Evolutionary conservation across 2,888 invertebrate species (phyloP), one percentile per base, ranked within the genome.

Genomic region (Pogonocherus hispidulus): DNA sequence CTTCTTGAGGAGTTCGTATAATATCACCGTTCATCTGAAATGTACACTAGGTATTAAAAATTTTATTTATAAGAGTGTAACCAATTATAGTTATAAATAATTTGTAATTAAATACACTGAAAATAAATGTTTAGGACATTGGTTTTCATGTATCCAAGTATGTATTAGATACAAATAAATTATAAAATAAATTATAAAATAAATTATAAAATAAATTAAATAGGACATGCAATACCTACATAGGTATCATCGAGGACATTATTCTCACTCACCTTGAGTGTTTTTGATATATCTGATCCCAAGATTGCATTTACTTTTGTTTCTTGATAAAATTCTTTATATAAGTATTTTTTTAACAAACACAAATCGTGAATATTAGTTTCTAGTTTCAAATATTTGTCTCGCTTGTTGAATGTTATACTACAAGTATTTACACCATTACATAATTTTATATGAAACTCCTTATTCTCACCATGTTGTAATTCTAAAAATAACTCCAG

Each of bases 271-370:
- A 6, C 47, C 19, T 47, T 19, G 5, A 47, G 8, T 19, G 18
- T 47, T 47, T 47, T 47, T 19, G 19, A 2, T 0, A 14, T 5
- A 14, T 37, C 20, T 35, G 55, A 20, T 27, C 16, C n/a, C 4
- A 22, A 16, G 1, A 3, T 16, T 16, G 3, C 14, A 1, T 57
- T 3, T 8, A 16, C 44, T n/a, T 27, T 4, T 18, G 32, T 20
- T 20, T 62, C 16, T n/a, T 56, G 9, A 51, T 65, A 51, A n/a
- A 62, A 47, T 11, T 70, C 60, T 14, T 56, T 63, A 5, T 44
- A 78, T 60, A 83, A 78, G 74, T 80, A 81, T 35, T 72, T 74
- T 66, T 82, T 83, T 46, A 82, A 68, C n/a, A 44, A 56, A 47
- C 67, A 41, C 32, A 82, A 65, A 71, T 79, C 78, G 16, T 69